phyloP scores from a whole-genome alignment of 2,888 invertebrate genomes.

The Ophion ellenae region DNA sequence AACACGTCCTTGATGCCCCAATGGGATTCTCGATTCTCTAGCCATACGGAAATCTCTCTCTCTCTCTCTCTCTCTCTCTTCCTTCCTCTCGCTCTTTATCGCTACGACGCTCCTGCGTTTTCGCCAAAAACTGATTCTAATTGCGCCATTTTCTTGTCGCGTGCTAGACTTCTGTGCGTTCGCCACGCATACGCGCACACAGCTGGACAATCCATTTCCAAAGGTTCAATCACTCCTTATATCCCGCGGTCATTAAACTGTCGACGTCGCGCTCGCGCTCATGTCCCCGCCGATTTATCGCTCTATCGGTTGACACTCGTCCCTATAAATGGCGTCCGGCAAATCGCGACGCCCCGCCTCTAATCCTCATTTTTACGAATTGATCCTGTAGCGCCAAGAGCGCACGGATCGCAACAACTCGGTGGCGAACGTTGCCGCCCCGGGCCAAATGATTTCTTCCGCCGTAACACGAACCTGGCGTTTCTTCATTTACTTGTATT shows the following conservation, averaged over 20 bases:
- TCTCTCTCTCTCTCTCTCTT: conserved; percentile 26
- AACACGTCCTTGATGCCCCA: conserved; percentile 56
- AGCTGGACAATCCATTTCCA: conserved; percentile 59
- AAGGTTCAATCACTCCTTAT: conserved; percentile 61
- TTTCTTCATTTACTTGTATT: no score
- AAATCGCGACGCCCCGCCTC: no score
- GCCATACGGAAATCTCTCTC: conserved; percentile 1
- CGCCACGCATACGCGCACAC: conserved; percentile 15
- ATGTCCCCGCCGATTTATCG: conserved; percentile 57
- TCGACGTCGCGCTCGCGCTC: conserved; percentile 15
- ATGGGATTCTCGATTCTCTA: conserved; percentile 49
- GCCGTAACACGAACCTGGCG: no score
- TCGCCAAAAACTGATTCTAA: conserved; percentile 66
- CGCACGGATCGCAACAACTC: no score
- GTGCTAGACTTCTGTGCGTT: conserved; percentile 5
- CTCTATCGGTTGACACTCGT: conserved; percentile 51
- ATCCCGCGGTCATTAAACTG: conserved; percentile 60
- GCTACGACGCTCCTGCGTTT: conserved; percentile 24
- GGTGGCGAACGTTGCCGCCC: no score
- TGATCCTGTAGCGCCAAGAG: neutral
- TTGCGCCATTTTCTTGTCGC: conserved; percentile 57
- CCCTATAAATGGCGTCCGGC: conserved; percentile 11
- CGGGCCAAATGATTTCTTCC: no score
- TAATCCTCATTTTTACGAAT: neutral
- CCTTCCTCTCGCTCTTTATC: neutral